phyloP scores from a whole-genome alignment of 1,140 invertebrate genomes.

The Leptinotarsa lineolata region DNA sequence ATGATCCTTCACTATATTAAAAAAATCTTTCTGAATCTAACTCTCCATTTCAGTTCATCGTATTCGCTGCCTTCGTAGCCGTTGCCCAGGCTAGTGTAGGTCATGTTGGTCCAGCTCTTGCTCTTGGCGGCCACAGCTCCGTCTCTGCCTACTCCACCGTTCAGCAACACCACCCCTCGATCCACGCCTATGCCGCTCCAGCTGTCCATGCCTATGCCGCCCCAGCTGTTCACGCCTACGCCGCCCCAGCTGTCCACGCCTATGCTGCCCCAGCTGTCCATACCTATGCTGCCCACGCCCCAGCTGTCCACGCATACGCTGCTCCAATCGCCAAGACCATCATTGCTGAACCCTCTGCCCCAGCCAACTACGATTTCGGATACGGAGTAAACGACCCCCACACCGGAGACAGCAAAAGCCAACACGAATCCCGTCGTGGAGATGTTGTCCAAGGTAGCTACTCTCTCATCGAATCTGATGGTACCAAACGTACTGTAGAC shows the following conservation, averaged over 20 bases:
- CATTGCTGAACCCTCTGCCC: conserved; percentile 30
- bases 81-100: conserved; percentile 49
- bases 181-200: conserved; percentile 10
- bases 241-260: conserved; percentile 23
- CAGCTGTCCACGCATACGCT: conserved; percentile 18
- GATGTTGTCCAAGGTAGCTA: conserved; percentile 59
- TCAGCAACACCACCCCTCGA: not conserved
- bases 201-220: not conserved
- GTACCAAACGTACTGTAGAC: conserved; percentile 67
- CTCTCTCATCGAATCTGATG: conserved; percentile 66
- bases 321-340: conserved; percentile 46
- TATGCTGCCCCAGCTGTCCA: conserved; percentile 16
- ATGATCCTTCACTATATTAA: too few relatives aligned
- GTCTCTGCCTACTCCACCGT: conserved; percentile 16
- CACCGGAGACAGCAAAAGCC: conserved; percentile 52
- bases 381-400: conserved; percentile 56
- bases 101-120: conserved; percentile 17
- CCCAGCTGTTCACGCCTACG: conserved; percentile 1
- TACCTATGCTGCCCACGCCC: conserved; percentile 17
- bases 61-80: conserved; percentile 12
- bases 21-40: conserved; percentile 57
- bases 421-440: conserved; percentile 43
- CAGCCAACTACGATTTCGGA: conserved; percentile 44
- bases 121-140: conserved; percentile 14
- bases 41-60: conserved; percentile 37